phyloP scores from a whole-genome alignment of 2,888 invertebrate genomes.

The Dugesia japonica region DNA sequence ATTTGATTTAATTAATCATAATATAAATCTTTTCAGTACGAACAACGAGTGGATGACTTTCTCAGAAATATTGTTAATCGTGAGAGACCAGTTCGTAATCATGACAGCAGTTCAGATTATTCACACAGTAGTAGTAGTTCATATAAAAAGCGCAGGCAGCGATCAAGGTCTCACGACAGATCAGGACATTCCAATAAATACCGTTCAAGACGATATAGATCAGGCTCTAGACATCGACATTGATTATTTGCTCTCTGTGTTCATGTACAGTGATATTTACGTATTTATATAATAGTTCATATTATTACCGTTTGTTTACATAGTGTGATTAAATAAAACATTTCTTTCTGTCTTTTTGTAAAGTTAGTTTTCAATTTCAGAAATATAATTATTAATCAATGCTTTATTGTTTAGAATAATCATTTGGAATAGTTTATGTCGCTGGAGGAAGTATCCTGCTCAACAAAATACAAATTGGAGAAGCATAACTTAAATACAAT shows the following conservation, averaged over 20 bases:
- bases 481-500: too few species aligned
- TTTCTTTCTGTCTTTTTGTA: too few species aligned
- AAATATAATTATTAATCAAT: too few species aligned
- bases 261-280: background rate
- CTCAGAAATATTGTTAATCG: conserved; percentile 22
- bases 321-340: background rate
- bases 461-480: too few species aligned
- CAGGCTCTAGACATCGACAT: background rate
- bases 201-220: background rate
- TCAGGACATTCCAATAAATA: background rate
- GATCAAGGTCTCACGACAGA: background rate
- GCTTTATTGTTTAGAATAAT: too few species aligned
- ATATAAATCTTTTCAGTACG: conserved; percentile 20
- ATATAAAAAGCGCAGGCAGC: background rate
- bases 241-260: background rate
- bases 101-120: background rate
- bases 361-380: too few species aligned
- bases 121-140: background rate
- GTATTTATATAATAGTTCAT: background rate
- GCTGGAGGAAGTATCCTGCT: too few species aligned
- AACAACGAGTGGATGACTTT: conserved; percentile 25
- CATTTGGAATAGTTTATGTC: too few species aligned
- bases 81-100: background rate
- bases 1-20: background rate
- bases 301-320: background rate